Conservation (phyloP, 2,113 vertebrate species). For the Merops nubicus region DNA sequence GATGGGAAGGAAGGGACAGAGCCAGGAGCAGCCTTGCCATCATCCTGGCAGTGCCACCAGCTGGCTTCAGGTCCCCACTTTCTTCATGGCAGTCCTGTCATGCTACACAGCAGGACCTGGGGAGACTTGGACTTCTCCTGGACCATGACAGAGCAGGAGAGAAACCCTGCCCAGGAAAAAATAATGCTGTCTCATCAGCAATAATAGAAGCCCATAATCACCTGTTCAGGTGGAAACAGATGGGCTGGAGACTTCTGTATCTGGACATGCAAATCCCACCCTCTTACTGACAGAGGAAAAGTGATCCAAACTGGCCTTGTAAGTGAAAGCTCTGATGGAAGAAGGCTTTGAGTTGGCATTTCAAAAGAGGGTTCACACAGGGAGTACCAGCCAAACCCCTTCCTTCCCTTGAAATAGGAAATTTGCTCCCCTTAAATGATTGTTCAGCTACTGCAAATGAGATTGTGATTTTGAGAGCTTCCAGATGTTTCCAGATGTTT, state of each 20-base stretch:
- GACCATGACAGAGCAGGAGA: neutral
- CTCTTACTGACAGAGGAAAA: neutral
- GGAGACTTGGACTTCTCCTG: neutral
- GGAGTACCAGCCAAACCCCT: neutral
- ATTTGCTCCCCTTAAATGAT: neutral
- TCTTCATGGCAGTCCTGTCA: neutral
- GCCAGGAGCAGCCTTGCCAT: neutral
- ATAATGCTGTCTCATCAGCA: neutral
- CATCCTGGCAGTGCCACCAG: rapidly evolving
- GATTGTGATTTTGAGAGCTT: neutral
- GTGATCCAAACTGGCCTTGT: neutral
- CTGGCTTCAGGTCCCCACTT: neutral
- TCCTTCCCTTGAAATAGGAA: neutral
- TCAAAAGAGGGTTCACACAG: neutral
- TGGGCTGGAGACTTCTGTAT: neutral
- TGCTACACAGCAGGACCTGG: too few relatives aligned
- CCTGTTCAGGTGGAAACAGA: neutral
- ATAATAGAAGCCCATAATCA: neutral
- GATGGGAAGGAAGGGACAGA: neutral
- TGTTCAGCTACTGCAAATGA: neutral
- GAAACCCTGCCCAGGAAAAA: neutral
- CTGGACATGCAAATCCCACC: neutral
- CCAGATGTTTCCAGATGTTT: neutral
- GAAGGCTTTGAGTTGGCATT: neutral
- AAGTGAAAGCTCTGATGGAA: neutral